A percentile compares a stretch with the other conserved stretches of the same genome.
These are phyloP conservation scores for Phyllotis vaccarum DNA, from an alignment of 2,797 vertebrate species.

Conservation along the genomic window DNA sequence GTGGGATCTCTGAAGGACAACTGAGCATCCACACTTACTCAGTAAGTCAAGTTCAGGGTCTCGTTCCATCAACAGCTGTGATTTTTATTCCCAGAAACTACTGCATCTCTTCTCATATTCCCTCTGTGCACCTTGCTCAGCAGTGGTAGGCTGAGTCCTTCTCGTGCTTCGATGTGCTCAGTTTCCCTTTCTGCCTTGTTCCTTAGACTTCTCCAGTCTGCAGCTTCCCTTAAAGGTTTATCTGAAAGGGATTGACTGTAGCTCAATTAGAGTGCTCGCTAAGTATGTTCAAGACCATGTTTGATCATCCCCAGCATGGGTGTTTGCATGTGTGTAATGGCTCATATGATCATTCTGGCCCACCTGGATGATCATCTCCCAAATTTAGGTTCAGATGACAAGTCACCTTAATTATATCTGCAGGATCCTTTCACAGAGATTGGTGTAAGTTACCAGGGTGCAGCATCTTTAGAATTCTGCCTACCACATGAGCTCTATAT, in stretches of 20 bases:
- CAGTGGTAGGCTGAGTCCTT: neutral
- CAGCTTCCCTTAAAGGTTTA: neutral
- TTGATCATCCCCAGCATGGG: neutral
- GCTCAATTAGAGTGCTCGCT: neutral
- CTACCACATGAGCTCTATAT: neutral
- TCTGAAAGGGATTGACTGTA: neutral
- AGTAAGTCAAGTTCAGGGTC: neutral
- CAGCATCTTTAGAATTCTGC: neutral
- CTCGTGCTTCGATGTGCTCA: neutral
- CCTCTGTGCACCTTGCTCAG: neutral
- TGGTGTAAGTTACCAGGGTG: neutral
- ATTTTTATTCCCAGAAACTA: neutral
- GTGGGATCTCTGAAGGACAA: neutral
- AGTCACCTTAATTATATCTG: neutral
- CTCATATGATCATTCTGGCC: neutral
- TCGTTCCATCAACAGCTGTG: neutral
- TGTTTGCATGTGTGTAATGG: neutral
- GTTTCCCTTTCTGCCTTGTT: neutral
- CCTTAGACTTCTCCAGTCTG: neutral
- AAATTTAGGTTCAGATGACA: neutral
- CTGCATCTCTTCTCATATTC: neutral
- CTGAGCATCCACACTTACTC: neutral
- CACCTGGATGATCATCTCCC: neutral
- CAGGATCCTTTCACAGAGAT: neutral
- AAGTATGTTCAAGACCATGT: neutral